phyloP scores from a whole-genome alignment of 2,888 invertebrate genomes.

The Cremastinae sp. region DNA sequence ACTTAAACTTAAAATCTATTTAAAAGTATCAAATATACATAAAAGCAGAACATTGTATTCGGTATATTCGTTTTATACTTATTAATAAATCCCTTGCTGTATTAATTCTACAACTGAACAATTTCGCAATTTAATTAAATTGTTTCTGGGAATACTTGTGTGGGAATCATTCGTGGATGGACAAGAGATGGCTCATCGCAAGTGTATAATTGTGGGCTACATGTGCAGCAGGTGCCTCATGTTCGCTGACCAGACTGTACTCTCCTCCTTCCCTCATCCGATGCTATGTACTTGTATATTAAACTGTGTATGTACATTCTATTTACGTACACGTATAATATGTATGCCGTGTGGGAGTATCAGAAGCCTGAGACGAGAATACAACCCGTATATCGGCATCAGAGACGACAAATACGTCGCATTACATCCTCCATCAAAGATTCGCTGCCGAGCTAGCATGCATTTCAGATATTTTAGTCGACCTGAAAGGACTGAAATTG shows the following conservation, averaged over 20 bases:
- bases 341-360: constrained; percentile 6
- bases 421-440: constrained; percentile 19
- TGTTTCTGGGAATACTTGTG: too few species aligned
- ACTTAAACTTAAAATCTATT: too few species aligned
- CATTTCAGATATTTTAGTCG: constrained; percentile 2
- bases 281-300: constrained; percentile 17
- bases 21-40: too few species aligned
- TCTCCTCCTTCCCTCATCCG: constrained; percentile 5
- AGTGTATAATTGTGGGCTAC: constrained; percentile 59
- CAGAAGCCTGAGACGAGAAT: constrained; percentile 28
- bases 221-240: constrained; percentile 55
- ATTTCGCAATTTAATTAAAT: too few species aligned
- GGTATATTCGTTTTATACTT: too few species aligned
- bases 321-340: constrained; percentile 11
- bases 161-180: too few species aligned
- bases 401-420: constrained; percentile 40
- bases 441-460: constrained; percentile 1
- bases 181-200: constrained; percentile 15
- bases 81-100: too few species aligned
- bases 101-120: too few species aligned
- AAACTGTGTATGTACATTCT: constrained; percentile 6
- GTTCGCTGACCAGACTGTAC: constrained; percentile 35
- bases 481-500: not conserved
- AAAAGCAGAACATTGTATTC: too few species aligned
- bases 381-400: constrained; percentile 51